Evolutionary conservation across 1,140 invertebrate genomes (phyloP).

Genomic region (Zaprionus davidi): DNA sequence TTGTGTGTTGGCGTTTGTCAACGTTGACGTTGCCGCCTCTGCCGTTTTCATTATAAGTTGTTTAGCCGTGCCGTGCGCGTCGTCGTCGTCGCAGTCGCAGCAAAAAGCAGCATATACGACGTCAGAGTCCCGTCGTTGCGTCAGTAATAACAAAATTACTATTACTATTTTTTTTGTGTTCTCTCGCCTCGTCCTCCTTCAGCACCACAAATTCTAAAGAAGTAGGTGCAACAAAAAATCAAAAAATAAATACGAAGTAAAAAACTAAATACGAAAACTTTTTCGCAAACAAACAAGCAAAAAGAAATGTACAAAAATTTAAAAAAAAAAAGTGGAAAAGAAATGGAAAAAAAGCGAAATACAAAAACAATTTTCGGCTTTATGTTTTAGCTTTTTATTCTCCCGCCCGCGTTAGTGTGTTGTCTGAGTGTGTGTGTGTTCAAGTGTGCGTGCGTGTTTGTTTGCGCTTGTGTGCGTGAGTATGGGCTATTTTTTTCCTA

Average conservation of each 20-base stretch:
- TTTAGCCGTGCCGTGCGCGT: constrained; percentile 76
- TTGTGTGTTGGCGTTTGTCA: constrained; percentile 53
- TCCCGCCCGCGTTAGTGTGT: constrained; percentile 19
- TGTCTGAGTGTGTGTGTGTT: background rate
- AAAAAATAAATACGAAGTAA: background rate
- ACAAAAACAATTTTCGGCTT: constrained; percentile 37
- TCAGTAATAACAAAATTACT: constrained; percentile 58
- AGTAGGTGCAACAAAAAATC: constrained; percentile 32
- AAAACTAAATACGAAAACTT: constrained; percentile 8
- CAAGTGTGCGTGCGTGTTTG: constrained; percentile 15
- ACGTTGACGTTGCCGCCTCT: constrained; percentile 49
- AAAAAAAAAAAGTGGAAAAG: background rate
- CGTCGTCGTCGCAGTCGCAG: constrained; percentile 50
- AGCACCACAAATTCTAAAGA: constrained; percentile 25
- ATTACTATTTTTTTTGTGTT: constrained; percentile 28
- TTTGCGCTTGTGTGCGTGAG: constrained; percentile 21
- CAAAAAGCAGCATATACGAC: constrained; percentile 46
- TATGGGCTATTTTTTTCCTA: constrained; percentile 37
- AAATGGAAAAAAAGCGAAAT: constrained; percentile 11
- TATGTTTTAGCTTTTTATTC: constrained; percentile 39
- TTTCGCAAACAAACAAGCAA: constrained; percentile 3
- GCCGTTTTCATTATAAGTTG: constrained; percentile 68
- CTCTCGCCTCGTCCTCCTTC: constrained; percentile 17
- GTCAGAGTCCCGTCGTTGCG: constrained; percentile 69
- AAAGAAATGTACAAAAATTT: constrained; percentile 15